Conservation (phyloP, 2,888 invertebrate species). For the Nudaria mundana region DNA sequence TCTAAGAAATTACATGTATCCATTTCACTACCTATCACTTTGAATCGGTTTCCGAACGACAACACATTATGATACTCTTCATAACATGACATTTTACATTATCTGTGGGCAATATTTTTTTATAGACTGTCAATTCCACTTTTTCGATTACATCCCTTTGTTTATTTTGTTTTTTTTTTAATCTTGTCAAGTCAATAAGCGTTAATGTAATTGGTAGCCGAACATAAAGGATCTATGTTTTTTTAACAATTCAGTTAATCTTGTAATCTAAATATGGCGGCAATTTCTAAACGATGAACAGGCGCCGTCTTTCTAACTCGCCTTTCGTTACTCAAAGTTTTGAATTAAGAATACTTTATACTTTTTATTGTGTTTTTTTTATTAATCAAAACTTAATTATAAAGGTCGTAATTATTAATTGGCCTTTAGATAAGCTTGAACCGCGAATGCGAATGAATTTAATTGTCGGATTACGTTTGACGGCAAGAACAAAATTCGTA, state of each 20-base stretch:
- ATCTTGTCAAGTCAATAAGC: conserved; percentile 46
- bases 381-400: conserved; percentile 21
- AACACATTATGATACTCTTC: conserved; percentile 33
- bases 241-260: conserved; percentile 69
- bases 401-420: conserved; percentile 19
- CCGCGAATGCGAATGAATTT: conserved; percentile 6
- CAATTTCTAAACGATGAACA: conserved; percentile 65
- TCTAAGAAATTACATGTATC: conserved; percentile 43
- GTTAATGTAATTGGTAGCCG: conserved; percentile 58
- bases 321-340: conserved; percentile 52
- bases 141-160: conserved; percentile 7
- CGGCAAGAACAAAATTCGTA: conserved; percentile 7
- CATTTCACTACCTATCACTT: conserved; percentile 51
- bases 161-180: conserved; percentile 11
- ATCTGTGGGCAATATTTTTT: conserved; percentile 21
- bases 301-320: conserved; percentile 58
- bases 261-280: conserved; percentile 68
- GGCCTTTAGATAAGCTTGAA: conserved; percentile 14
- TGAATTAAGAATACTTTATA: conserved; percentile 1
- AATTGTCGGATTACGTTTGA: conserved; percentile 11
- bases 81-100: conserved; percentile 35
- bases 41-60: conserved; percentile 39
- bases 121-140: conserved; percentile 10
- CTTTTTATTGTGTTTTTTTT: conserved; percentile 10
- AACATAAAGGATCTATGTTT: conserved; percentile 52